Evolutionary conservation across 2,888 invertebrate genomes (phyloP), one percentile per base, ranked within the genome.

Genomic region (Rhaphigaster nebulosa): DNA sequence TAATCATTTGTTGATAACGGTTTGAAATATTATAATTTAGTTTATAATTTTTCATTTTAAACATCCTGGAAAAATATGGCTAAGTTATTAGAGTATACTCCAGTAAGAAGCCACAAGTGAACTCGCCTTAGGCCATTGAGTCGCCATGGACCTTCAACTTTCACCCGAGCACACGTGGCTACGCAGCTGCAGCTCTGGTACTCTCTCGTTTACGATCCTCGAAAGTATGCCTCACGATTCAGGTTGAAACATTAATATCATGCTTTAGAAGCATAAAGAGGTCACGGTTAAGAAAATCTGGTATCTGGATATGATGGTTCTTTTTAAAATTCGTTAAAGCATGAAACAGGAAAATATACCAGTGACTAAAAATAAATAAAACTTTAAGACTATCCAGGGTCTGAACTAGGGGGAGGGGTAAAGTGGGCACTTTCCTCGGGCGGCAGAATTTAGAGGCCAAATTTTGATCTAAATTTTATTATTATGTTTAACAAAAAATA

Each of bases 201-300:
- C 41, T 84, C 45, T 84, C 41, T 45, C 45, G 26, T n/a, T 84
- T 84, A 84, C 45, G n/a, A 45, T 50, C n/a, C 45, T 84, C 45
- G 45, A 84, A 84, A 84, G 84, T 84, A 45, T 84, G n/a, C n/a
- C 84, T 84, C 84, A 84, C 84, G 84, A 84, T 84, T 84, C 84
- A 84, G 45, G 45, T 45, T 45, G 15, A n/a, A 45, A 45, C 41
- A 84, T 84, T 84, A 45, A 45, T 50, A 84, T 84, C 84, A 50
- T 84, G 84, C 45, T 84, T 50, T 4, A 4, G 45, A 23, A 50
- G 45, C 26, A n/a, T n/a, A 41, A 50, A 13, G 84, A 15, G 84
- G 84, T 84, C 41, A 84, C 84, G 70, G 70, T 23, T 34, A 29
- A 26, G 38, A 76, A 20, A 38, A 20, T 38, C 18, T 38, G 8